Conservation (phyloP, 2,888 invertebrate species). For the Ectropis crepuscularia region DNA sequence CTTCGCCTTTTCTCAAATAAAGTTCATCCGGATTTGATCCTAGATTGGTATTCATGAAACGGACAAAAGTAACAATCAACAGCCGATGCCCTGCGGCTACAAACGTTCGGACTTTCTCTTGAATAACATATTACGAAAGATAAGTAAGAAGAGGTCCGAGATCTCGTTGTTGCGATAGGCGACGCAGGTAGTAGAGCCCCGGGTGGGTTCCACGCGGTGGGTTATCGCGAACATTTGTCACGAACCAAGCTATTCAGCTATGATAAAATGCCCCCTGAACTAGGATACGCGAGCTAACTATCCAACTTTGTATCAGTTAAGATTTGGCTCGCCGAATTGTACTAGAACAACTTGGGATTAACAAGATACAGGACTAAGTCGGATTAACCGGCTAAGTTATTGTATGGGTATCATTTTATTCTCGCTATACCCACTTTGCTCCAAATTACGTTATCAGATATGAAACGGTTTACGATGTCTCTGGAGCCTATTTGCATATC, state of each 20-base stretch:
- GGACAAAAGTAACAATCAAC: constrained; percentile 36
- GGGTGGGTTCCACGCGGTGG: constrained; percentile 49
- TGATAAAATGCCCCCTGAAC: constrained; percentile 52
- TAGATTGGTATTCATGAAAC: constrained; percentile 22
- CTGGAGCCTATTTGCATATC: constrained; percentile 78
- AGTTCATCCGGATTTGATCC: constrained; percentile 1
- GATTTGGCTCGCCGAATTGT: constrained; percentile 34
- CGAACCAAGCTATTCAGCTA: constrained; percentile 53
- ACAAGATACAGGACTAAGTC: constrained; percentile 30
- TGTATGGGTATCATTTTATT: constrained; percentile 44
- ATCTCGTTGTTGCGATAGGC: constrained; percentile 58
- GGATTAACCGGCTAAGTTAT: constrained; percentile 46
- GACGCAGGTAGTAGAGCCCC: constrained; percentile 56
- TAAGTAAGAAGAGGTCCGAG: constrained; percentile 67
- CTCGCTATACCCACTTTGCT: constrained; percentile 61
- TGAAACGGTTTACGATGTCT: constrained; percentile 77
- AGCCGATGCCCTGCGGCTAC: constrained; percentile 38
- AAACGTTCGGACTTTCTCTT: constrained; percentile 57
- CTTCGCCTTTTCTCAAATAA: neutral
- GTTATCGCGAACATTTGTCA: constrained; percentile 64
- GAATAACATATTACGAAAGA: constrained; percentile 66
- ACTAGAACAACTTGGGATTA: constrained; percentile 29
- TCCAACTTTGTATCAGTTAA: constrained; percentile 19
- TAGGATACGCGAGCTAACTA: constrained; percentile 26
- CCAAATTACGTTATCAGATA: constrained; percentile 76